A percentile compares a stretch with the other conserved stretches of the same genome.
Evolutionary conservation across 2,888 invertebrate genomes (phyloP).

Genomic region (Orchestes rusci): DNA sequence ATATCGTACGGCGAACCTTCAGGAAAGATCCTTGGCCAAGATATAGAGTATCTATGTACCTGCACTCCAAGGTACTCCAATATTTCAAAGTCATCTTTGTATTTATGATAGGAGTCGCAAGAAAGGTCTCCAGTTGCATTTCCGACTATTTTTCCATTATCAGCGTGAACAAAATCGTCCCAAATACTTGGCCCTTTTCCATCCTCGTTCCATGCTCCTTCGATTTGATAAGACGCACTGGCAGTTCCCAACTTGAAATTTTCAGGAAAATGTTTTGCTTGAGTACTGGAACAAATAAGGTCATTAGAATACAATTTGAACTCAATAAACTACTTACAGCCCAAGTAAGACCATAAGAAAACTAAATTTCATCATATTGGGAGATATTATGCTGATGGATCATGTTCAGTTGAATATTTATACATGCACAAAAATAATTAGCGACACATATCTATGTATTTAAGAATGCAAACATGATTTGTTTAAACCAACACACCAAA

Average conservation of each 20-base stretch:
- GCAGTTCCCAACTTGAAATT: constrained; percentile 37
- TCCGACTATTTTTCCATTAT: background rate
- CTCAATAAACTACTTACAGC: too few species aligned
- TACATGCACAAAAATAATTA: too few species aligned
- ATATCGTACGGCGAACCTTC: constrained; percentile 47
- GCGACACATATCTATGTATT: too few species aligned
- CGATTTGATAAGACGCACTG: constrained; percentile 39
- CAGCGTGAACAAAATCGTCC: constrained; percentile 6
- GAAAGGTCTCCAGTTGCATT: constrained; percentile 48
- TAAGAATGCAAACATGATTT: too few species aligned
- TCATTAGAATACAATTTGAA: too few species aligned
- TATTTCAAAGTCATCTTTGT: constrained; percentile 53
- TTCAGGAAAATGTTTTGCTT: constrained; percentile 28
- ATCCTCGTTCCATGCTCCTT: constrained; percentile 26
- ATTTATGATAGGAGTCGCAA: constrained; percentile 59
- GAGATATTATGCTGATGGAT: too few species aligned
- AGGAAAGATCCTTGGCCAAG: constrained; percentile 46
- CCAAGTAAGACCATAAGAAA: too few species aligned
- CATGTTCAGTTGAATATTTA: too few species aligned
- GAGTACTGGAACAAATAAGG: too few species aligned
- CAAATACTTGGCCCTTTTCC: constrained; percentile 48
- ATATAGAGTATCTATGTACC: constrained; percentile 30
- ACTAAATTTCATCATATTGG: too few species aligned
- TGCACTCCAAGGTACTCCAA: constrained; percentile 50
- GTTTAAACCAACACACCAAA: too few species aligned